Evolutionary conservation across 2,888 invertebrate genomes (phyloP).

Genomic region (Drosophila infuscata): DNA sequence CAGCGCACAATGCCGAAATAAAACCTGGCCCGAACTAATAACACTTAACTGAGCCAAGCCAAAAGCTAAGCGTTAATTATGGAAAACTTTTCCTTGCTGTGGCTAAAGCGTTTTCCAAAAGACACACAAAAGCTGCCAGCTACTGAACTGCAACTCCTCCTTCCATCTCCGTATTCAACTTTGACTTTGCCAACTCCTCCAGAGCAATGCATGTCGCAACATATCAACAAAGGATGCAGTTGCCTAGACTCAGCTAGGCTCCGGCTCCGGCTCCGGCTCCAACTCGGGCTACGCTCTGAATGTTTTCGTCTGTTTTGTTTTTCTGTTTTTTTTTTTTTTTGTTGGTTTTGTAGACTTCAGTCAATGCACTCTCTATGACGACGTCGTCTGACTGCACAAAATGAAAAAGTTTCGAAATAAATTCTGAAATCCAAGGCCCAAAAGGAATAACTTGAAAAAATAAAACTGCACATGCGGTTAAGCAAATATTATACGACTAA

Average conservation of each 20-base stretch:
- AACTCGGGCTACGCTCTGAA: slow-evolving; percentile 36
- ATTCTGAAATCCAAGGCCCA: slow-evolving; percentile 69
- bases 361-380: slow-evolving; percentile 82
- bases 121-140: slow-evolving; percentile 66
- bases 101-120: slow-evolving; percentile 56
- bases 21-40: slow-evolving; percentile 63
- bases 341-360: slow-evolving; percentile 73
- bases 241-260: slow-evolving; percentile 37
- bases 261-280: not conserved
- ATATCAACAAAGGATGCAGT: slow-evolving; percentile 78
- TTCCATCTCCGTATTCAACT: not conserved
- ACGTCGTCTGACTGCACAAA: slow-evolving; percentile 81
- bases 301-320: slow-evolving; percentile 47
- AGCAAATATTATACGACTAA: not conserved
- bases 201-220: slow-evolving; percentile 68
- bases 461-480: slow-evolving; percentile 36
- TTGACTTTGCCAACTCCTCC: slow-evolving; percentile 10
- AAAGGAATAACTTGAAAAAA: slow-evolving; percentile 69
- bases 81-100: slow-evolving; percentile 66
- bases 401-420: slow-evolving; percentile 78
- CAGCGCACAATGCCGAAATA: slow-evolving; percentile 26
- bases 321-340: slow-evolving; percentile 38
- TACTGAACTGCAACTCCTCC: slow-evolving; percentile 53
- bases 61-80: slow-evolving; percentile 77
- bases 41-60: slow-evolving; percentile 67